Evolutionary conservation across 2,797 vertebrate species (phyloP), one percentile per base, ranked within the genome.

Genomic region (Delichon dasypus): DNA sequence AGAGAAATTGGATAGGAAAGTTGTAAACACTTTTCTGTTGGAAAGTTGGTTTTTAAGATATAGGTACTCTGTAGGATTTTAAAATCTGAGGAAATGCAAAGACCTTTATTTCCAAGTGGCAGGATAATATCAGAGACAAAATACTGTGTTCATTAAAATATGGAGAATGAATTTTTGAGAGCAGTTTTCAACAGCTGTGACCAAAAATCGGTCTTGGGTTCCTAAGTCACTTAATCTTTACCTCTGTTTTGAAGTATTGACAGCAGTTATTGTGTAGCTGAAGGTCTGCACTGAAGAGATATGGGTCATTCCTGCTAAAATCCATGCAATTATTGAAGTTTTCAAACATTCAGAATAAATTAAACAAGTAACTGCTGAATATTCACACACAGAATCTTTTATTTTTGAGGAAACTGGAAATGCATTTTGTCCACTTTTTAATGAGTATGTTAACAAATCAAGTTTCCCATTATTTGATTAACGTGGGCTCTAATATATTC

Each of bases 391-490:
- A 42, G 57, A 91, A 66, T 66, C 47, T 38, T 64, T 70, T 57
- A n/a, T 26, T 75, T 85, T 93, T 79, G 48, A n/a, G 71, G 42
- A 76, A 89, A 79, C 16, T 88, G 40, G 47, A 76, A 91, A 84
- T 18, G 40, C 57, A 85, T 27, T 94, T 87, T 95, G 55, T 16
- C 51, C 9, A 7, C 22, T 84, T 62, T 30, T 48, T 73, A 78
- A 90, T 40, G 74, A 79, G 5, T 26, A n/a, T 10, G 36, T 68
- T 81, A 89, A 88, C 71, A 83, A 95, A 78, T 72, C 50, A 75
- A 12, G 34, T 71, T 94, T 85, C 20, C 80, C 38, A 61, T 51
- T 87, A 75, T 87, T 90, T 89, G 65, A 65, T 85, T 90, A 89
- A 34, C 34, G 10, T 1, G 25, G 42, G 16, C 34, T n/a, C 50